Base-by-base conservation (phyloP, 2,797 vertebrate species). In the Champsocephalus gunnari region DNA sequence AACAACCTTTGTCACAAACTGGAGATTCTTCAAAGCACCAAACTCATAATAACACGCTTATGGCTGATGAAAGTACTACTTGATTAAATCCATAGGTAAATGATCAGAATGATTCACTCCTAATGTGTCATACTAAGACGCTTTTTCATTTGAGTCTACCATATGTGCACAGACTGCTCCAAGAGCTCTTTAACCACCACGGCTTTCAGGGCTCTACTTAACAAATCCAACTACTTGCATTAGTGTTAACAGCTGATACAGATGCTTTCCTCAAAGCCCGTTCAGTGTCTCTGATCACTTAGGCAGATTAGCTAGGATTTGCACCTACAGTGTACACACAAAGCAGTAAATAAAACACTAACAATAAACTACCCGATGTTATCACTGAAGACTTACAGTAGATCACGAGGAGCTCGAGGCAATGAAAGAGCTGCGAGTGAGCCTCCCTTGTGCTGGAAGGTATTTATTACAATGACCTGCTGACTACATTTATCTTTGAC, bases 401-500 rank as follows among this genome's bases (percentile, higher is more conserved):
- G 45, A 77, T 75, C 59, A 69, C 21, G 12, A 7, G 21, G 28
- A 73, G 60, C 68, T 64, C 63, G 73, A 60, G 43, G 58, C 65
- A 50, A 49, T 77, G 48, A 77, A 74, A 82, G 32, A 75, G 58
- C 66, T 70, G 28, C 17, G 45, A 72, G 55, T 24, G 59, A 67
- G 60, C 70, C 62, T 73, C 75, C 49, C 13, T 49, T 70, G 69
- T 32, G 51, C 63, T 85, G 55, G 72, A 77, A 68, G 57, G 65
- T 85, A 87, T 92, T 90, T 86, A 91, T 88, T 77, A 75, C 83
- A 80, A 66, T 83, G 87, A 89, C 84, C 88, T 71, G 73, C 78
- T 75, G 64, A 48, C 78, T 69, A n/a, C 67, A 77, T 85, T 69
- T 50, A 83, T 88, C 87, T 71, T 70, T 57, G 74, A 71, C 71